These are phyloP conservation scores for Rotaria magnacalcarata DNA, from an alignment of 2,888 invertebrate species.

Conservation along the genomic window DNA sequence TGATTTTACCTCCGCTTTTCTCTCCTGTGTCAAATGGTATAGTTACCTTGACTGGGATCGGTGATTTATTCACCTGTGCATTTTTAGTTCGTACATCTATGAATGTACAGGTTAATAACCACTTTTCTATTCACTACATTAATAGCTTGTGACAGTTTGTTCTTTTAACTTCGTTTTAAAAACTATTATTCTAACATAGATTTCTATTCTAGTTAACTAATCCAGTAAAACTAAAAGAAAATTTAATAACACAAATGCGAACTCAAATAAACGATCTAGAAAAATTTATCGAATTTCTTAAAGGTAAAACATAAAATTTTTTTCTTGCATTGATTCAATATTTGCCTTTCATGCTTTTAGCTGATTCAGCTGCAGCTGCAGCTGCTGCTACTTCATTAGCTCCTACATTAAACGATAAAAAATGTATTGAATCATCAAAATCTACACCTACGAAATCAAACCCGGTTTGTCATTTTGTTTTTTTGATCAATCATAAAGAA, in stretches of 20 bases:
- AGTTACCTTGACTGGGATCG: background rate
- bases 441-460: background rate
- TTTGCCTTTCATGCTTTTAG: background rate
- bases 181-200: too few relatives aligned
- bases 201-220: conserved; percentile 70
- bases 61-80: background rate
- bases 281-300: conserved; percentile 87
- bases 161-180: too few relatives aligned
- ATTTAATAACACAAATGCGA: conserved; percentile 86
- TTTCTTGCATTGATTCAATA: background rate
- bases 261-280: conserved; percentile 95
- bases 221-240: conserved; percentile 88
- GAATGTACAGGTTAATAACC: too few relatives aligned
- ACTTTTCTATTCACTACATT: too few relatives aligned
- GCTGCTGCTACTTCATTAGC: background rate
- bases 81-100: background rate
- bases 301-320: conserved; percentile 64
- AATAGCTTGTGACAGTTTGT: too few relatives aligned
- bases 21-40: background rate
- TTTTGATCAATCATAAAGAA: background rate
- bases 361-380: background rate
- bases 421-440: background rate
- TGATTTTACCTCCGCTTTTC: background rate
- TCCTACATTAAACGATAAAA: background rate
- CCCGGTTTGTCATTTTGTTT: background rate